Base-by-base conservation (phyloP, 2,888 invertebrate species). In the Agrotis ipsilon region DNA sequence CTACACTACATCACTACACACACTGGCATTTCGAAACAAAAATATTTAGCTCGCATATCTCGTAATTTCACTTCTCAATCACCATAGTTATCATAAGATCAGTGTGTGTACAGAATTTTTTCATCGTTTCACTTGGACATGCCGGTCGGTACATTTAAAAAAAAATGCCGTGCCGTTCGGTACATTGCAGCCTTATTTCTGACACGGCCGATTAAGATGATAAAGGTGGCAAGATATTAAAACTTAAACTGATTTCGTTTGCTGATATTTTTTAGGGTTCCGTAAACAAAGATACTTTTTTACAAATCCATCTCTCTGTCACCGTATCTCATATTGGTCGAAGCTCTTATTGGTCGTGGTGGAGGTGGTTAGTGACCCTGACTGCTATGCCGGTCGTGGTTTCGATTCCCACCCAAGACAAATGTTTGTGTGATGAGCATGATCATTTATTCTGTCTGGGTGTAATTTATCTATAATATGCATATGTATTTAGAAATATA, bases 121-220 rank as follows among this genome's bases (percentile, higher is more conserved):
- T 89, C 86, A 89, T 81, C 81, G 80, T 77, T 84, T 73, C 78
- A 70, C 52, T 77, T 18, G 52, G 54, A 24, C 58, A 18, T 49
- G 60, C 61, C 69, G 55, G 62, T 46, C 24, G 80, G 83, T 87
- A 77, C 74, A 79, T 86, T 80, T 7, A n/a, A 32, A 39, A 39
- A 39, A 39, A 39, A 11, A 39, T 39, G 11, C 39, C 39, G 39
- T 49, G 57, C 64, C 69, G 55, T 65, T 46, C 24, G 80, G 83
- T 87, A 77, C 74, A 79, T 86, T 80, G 79, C 84, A 83, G 76
- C 81, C 85, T 81, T 67, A 67, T 87, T 88, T 83, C 86, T 89
- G 91, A 90, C 91, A 88, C 80, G 75, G 74, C 68, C 86, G 88
- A 90, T 90, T 85, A 86, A 82, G 74, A 85, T 89, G 91, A 92